These are phyloP conservation scores for Trissolcus japonicus DNA, from an alignment of 2,888 invertebrate genomes.

Conservation along the genomic window DNA sequence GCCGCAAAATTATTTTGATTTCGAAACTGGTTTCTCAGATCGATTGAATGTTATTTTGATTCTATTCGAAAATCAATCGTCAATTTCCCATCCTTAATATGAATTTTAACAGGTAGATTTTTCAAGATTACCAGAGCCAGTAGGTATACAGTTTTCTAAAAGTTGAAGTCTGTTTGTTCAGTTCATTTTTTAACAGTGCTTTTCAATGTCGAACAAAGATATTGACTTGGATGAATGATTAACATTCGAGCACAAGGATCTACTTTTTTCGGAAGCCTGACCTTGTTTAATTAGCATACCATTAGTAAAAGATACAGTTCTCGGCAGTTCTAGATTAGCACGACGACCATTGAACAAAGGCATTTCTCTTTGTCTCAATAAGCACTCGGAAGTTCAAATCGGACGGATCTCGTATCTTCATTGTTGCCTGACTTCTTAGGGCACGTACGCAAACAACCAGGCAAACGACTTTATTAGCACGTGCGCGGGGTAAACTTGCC, in stretches of 20 bases:
- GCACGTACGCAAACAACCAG: conserved; percentile 50
- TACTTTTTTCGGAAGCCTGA: conserved; percentile 38
- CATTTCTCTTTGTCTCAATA: conserved; percentile 47
- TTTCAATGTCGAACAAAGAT: neutral
- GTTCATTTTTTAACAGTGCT: neutral
- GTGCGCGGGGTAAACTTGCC: conserved; percentile 55
- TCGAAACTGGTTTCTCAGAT: neutral
- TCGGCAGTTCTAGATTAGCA: conserved; percentile 50
- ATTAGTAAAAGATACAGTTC: conserved; percentile 47
- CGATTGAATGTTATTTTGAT: neutral
- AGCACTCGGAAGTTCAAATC: conserved; percentile 50
- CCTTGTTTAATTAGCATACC: conserved; percentile 51
- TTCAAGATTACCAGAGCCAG: neutral
- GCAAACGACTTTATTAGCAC: conserved; percentile 59
- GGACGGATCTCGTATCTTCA: conserved; percentile 41
- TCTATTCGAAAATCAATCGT: no score
- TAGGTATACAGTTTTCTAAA: neutral
- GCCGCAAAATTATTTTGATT: conserved; percentile 30
- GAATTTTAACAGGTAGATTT: neutral
- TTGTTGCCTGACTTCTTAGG: conserved; percentile 53
- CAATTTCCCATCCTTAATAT: no score
- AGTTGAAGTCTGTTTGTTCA: neutral
- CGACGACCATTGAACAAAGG: conserved; percentile 51
- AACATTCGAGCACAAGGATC: conserved; percentile 9
- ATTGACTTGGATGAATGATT: neutral